Base-by-base conservation (phyloP, 1,140 invertebrate genomes). In the Zaprionus tsacasi region DNA sequence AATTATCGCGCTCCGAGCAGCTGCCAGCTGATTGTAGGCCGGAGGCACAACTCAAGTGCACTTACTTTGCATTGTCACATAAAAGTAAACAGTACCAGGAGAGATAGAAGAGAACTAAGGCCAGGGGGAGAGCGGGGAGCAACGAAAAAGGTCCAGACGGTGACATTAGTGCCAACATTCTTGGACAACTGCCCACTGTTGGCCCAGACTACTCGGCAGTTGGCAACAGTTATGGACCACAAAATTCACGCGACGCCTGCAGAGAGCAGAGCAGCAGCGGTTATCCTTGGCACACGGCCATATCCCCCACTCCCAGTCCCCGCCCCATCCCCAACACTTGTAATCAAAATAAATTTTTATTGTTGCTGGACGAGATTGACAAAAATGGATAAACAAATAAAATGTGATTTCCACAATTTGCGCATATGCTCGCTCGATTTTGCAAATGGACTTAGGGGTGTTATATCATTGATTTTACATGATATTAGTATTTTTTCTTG, bases 61-160 rank as follows among this genome's bases (percentile, higher is more conserved):
- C 85, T 90, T 85, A 89, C 70, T 90, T 89, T 85, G 81, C 83
- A 83, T 81, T 87, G 83, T 89, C 82, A 79, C 78, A 89, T 89
- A 89, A 89, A 89, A 89, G 89, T 77, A 89, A 89, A 89, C 78
- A 80, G 61, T 66, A 50, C 8, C 71, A 50, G 25, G 70, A 60
- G 71, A 21, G 21, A 21, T 21, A 21, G 21, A 21, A 48, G n/a
- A 63, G 66, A 33, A 75, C 50, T 60, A 60, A 56, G 43, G 27
- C 27, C 27, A 30, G 27, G 33, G 38, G 50, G 38, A 52, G 48
- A 52, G 52, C 30, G 27, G 48, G 40, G 52, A 52, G 69, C 64
- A 48, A 63, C 54, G 67, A 71, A 87, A 86, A 82, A 76, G 82
- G 82, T 74, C 79, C 82, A 79, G 79, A 77, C 82, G 79, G 82